These are phyloP conservation scores for Cebidichthys violaceus DNA, from an alignment of 2,113 vertebrate genomes.

Conservation along the genomic window DNA sequence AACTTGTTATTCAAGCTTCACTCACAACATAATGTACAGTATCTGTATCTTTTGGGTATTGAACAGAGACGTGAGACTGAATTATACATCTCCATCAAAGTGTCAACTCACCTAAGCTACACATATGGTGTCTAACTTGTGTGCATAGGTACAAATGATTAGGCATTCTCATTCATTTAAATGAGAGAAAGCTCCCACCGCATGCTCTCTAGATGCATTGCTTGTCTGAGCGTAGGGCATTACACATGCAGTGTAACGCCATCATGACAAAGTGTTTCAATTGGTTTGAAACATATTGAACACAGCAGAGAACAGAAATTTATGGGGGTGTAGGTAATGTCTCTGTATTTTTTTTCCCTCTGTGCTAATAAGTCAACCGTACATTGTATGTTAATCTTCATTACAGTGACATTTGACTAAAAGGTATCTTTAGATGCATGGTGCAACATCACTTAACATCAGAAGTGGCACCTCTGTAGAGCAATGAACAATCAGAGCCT, in stretches of 20 bases:
- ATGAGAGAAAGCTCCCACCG: not conserved
- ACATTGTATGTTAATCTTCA: not conserved
- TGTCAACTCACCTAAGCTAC: not conserved
- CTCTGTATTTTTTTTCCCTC: not conserved
- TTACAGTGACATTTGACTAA: not conserved
- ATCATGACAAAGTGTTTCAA: not conserved
- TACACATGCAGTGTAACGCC: not conserved
- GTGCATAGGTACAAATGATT: not conserved
- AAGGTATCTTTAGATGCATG: not conserved
- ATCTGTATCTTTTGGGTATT: not conserved
- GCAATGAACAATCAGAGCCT: not conserved
- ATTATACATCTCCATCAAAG: not conserved
- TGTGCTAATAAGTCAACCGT: not conserved
- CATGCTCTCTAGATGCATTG: not conserved
- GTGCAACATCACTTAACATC: not conserved
- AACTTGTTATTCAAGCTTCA: not conserved
- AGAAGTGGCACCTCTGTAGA: not conserved
- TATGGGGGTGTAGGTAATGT: not conserved
- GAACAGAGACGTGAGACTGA: not conserved
- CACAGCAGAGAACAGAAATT: not conserved
- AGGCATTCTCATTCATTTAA: slow-evolving; percentile 1
- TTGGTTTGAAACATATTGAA: not conserved
- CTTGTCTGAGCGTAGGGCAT: not conserved
- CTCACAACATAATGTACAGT: not conserved
- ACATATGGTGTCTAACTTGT: not conserved